A percentile compares a stretch with the other conserved stretches of the same genome.
Conservation (phyloP, 2,797 vertebrate genomes). For the Dermochelys coriacea region DNA sequence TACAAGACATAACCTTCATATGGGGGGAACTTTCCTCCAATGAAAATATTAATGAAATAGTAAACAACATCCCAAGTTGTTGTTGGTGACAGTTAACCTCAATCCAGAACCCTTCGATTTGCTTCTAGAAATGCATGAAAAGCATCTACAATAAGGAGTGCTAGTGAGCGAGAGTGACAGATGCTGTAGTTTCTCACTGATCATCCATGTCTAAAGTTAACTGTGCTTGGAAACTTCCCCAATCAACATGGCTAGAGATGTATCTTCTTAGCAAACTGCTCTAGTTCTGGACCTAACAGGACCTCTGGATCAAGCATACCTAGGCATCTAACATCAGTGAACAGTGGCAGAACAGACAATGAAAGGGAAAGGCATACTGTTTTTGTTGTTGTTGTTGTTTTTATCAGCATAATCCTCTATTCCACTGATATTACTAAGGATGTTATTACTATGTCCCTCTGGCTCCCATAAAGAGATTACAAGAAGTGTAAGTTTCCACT, state of each 20-base stretch:
- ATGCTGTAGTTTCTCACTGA: background rate
- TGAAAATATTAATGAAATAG: background rate
- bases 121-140: background rate
- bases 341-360: background rate
- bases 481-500: background rate
- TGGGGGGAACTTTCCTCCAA: constrained; percentile 12
- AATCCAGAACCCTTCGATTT: background rate
- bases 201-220: background rate
- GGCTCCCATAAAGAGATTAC: constrained; percentile 23
- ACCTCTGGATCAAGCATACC: constrained; percentile 4
- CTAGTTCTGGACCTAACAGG: background rate
- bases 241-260: constrained; percentile 4
- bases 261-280: background rate
- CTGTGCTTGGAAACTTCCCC: background rate
- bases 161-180: background rate
- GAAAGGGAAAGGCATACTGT: constrained; percentile 30
- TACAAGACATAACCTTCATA: constrained; percentile 9
- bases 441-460: background rate
- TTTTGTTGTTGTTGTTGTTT: background rate
- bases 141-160: background rate
- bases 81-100: background rate
- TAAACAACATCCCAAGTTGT: background rate
- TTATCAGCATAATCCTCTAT: background rate
- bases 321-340: constrained; percentile 13
- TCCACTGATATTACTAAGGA: constrained; percentile 13